These are phyloP conservation scores for Oreohelix idahoensis DNA, from an alignment of 1,140 invertebrate species.

Conservation along the genomic window DNA sequence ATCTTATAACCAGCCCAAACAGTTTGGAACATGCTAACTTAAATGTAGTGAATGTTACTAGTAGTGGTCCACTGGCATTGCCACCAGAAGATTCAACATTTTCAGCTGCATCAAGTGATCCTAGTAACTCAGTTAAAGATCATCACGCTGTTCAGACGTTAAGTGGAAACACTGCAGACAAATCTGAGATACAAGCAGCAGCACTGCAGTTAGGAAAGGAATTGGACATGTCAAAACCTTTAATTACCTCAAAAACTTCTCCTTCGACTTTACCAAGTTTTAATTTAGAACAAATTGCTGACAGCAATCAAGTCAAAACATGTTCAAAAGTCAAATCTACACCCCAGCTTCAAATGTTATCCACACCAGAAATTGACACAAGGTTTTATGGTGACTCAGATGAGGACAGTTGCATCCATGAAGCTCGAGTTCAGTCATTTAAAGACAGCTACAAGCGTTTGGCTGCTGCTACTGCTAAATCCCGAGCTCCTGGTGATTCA, in stretches of 20 bases:
- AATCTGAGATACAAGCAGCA: not conserved
- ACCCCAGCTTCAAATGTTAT: not conserved
- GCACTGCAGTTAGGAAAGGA: not conserved
- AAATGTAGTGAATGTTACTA: not conserved
- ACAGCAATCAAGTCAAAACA: not conserved
- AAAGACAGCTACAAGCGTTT: slow-evolving; percentile 37
- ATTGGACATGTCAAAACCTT: not conserved
- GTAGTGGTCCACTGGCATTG: not conserved
- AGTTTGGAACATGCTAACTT: not conserved
- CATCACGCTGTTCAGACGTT: too few species aligned
- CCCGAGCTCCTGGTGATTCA: not conserved
- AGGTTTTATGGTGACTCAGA: slow-evolving; percentile 38
- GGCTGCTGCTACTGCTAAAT: slow-evolving; percentile 12
- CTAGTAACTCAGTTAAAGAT: not conserved
- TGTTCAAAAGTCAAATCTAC: not conserved
- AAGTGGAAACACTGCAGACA: not conserved
- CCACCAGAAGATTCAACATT: not conserved
- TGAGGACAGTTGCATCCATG: slow-evolving; percentile 34
- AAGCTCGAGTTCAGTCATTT: slow-evolving; percentile 35
- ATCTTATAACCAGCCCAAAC: not conserved
- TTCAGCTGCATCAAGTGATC: too few species aligned
- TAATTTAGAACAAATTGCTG: not conserved
- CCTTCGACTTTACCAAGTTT: not conserved
- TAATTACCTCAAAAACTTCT: not conserved
- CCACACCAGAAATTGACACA: slow-evolving; percentile 23